Evolutionary conservation across 2,888 invertebrate genomes (phyloP), one percentile per base, ranked within the genome.

Genomic region (Andrena bucephala): DNA sequence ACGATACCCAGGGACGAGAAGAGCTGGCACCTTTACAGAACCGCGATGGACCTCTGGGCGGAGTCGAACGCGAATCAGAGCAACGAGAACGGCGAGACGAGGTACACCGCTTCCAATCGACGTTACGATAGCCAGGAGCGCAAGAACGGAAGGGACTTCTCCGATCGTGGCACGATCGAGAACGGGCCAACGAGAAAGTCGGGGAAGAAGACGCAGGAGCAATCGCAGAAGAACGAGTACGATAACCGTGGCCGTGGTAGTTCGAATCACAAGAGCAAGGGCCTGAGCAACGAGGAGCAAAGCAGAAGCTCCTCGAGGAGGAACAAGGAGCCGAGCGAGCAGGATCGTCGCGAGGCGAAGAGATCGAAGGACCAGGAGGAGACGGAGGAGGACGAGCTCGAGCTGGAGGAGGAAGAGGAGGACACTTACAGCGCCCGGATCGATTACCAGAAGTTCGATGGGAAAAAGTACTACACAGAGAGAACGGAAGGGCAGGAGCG

Each of bases 11-110:
- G 91, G 16, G 93, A 94, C 60, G 94, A 94, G 75, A 94, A 94
- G 73, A 94, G 93, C 72, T 94, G 94, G 94, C 94, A 94, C 48
- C 87, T 94, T 16, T 94, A 94, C 80, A 91, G 94, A 76, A 94
- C 93, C 27, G 93, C 94, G 36, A 93, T 94, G 90, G 94, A 94
- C 78, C 89, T 94, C 13, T 94, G 94, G 94, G 93, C 93, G 27
- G 93, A 94, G 69, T 89, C 92, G 0, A 93, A 92, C 66, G 84
- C 68, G 66, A 89, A 84, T 16, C 86, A 89, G 60, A 82, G 81
- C 24, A 89, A 84, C 70, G 91, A 92, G 36, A 87, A 77, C n/a
- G 85, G 78, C 5, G 85, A 85, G 24, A 13, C 60, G 10, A 79
- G 84, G 57, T 87, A 87, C 48, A 42, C 65, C 0, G 42, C 42